Evolutionary conservation across 1,140 invertebrate genomes (phyloP), one percentile per base, ranked within the genome.

Genomic region (Drosophila murphyi): DNA sequence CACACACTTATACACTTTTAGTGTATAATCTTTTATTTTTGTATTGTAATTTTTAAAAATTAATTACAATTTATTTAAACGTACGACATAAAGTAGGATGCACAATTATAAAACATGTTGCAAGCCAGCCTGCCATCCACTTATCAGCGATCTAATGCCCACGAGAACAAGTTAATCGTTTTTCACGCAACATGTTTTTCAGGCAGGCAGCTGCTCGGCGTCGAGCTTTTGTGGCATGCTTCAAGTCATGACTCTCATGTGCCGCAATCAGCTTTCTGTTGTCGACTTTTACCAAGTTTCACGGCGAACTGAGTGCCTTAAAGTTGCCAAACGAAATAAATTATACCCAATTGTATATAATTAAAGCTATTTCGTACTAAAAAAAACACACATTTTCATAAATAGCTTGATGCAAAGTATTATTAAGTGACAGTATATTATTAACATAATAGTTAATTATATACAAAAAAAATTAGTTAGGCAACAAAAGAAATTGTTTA

Each of bases 211-310:
- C 79, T 82, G 79, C 74, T 80, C 67, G 74, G 60, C 78, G 81
- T 82, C 70, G 51, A 59, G 70, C 77, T 78, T 82, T 82, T 73
- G 80, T 64, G 80, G 79, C 79, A 82, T 82, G 74, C 78, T 69
- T 60, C 57, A 56, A 61, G 50, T 70, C 41, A 43, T 59, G 3
- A 6, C 43, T n/a, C 32, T 34, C 12, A 31, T 48, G 57, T 61
- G 47, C 28, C 48, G 57, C 78, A 60, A 47, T 32, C 41, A 65
- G 57, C 72, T 37, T 50, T 12, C 37, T 10, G 31, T 35, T 37
- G 8, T 39, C n/a, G 57, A 20, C 43, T 34, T 32, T 45, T 20
- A 20, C 20, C 20, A 20, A 20, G 20, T 20, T 20, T 20, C 20
- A 20, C 20, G 20, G 20, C 20, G 20, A 20, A 20, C 68, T 48